phyloP scores from a whole-genome alignment of 2,113 vertebrate species.

The Megaceryle maxima region DNA sequence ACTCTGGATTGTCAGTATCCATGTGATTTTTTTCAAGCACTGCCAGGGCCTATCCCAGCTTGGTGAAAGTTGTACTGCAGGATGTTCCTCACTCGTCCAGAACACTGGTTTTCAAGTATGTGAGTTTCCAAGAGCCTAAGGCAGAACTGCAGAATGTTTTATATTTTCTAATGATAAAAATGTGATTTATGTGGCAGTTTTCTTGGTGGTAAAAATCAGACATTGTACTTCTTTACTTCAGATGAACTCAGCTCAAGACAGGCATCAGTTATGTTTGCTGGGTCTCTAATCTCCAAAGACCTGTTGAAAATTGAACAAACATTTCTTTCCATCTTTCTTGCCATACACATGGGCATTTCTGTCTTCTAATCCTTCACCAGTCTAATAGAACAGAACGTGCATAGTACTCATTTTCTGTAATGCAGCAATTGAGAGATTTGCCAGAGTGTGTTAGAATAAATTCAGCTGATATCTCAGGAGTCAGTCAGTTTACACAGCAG shows the following conservation, averaged over 20 bases:
- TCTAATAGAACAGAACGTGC: not conserved
- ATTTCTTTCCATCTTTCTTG: not conserved
- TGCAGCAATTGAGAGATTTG: not conserved
- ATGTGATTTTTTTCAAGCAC: not conserved
- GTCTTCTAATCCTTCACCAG: not conserved
- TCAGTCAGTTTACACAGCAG: not conserved
- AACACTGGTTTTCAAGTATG: not conserved
- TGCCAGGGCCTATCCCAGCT: not conserved
- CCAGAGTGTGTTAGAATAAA: not conserved
- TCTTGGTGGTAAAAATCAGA: not conserved
- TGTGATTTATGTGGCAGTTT: not conserved
- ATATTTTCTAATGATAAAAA: not conserved
- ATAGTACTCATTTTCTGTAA: not conserved
- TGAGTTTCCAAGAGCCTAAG: not conserved
- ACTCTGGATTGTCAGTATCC: not conserved
- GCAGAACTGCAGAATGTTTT: not conserved
- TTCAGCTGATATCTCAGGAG: not conserved
- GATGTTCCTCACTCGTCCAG: not conserved
- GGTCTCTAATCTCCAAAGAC: slow-evolving; percentile 27
- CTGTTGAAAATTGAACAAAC: not conserved
- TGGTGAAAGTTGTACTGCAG: not conserved
- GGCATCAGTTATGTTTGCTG: not conserved
- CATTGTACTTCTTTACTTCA: not conserved
- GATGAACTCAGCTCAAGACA: slow-evolving; percentile 5
- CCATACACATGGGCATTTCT: not conserved